Conservation (phyloP, 2,888 invertebrate genomes). For the Ferrisia virgata region DNA sequence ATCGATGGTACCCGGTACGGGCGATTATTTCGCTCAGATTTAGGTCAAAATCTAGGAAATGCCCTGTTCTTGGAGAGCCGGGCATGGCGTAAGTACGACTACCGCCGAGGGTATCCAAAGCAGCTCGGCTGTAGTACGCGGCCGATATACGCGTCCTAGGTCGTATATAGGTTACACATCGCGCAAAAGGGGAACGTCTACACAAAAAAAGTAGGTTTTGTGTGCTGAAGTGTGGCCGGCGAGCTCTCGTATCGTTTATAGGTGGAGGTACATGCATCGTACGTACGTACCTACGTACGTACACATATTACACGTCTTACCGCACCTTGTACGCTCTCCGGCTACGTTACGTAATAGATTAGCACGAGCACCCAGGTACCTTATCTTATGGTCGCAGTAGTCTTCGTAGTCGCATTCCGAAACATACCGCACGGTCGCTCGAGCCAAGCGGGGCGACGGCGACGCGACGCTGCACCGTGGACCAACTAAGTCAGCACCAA, state of each 20-base stretch:
- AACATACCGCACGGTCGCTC: background rate
- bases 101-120: conserved; percentile 23
- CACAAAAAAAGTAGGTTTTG: conserved; percentile 44
- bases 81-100: conserved; percentile 36
- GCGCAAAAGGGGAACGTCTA: conserved; percentile 42
- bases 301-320: too few relatives aligned
- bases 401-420: conserved; percentile 6
- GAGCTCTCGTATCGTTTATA: conserved; percentile 8
- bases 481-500: background rate
- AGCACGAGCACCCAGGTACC: background rate
- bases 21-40: background rate
- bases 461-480: background rate
- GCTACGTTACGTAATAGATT: background rate
- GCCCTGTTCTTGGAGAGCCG: background rate
- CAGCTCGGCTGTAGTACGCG: background rate
- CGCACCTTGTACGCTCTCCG: background rate
- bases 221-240: conserved; percentile 44
- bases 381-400: background rate
- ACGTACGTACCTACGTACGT: too few relatives aligned
- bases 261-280: too few relatives aligned
- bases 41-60: conserved; percentile 44
- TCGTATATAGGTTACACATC: conserved; percentile 28
- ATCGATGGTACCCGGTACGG: background rate
- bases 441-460: background rate
- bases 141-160: background rate